Base-by-base conservation (phyloP, 2,888 invertebrate species). In the Nymphalis polychloros region DNA sequence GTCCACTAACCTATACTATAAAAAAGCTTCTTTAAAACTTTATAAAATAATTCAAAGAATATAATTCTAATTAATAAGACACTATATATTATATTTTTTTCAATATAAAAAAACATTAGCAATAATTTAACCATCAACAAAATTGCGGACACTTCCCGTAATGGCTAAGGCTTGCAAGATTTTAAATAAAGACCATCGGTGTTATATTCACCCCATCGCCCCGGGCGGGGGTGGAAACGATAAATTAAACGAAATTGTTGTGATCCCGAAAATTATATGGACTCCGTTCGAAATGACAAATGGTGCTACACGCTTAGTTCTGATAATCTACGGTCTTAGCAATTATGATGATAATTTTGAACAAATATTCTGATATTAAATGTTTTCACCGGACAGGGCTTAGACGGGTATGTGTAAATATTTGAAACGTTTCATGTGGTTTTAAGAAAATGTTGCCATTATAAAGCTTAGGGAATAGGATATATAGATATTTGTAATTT, bases 191-290 rank as follows among this genome's bases (percentile, higher is more conserved):
- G 53, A 52, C 41, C 63, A 65, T 72, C 67, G 61, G 60, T 63
- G 63, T 65, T 53, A 60, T 67, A 72, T 69, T 69, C 77, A 76
- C 76, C 73, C 68, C 70, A 62, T 71, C 69, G 82, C 83, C 76
- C 69, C 72, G 71, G 79, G 78, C 75, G 55, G 72, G 73, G 71
- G 69, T 68, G 68, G 69, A 68, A 67, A 69, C 77, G 74, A 78
- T 78, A 83, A 84, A 84, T 85, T 84, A 80, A 77, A 77, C 74
- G 73, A 80, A 84, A 82, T 82, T 81, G 79, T 82, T 83, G 79
- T 77, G 77, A 77, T 79, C 79, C 75, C 76, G 76, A 77, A 82
- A 79, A 82, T 79, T 79, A 78, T 77, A 78, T 76, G 73, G 76
- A 80, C 76, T 80, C 78, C 74, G 73, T 73, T 68, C 68, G 68